These are phyloP conservation scores for Hemichromis elongatus DNA, from an alignment of 2,113 vertebrate genomes.

Conservation along the genomic window DNA sequence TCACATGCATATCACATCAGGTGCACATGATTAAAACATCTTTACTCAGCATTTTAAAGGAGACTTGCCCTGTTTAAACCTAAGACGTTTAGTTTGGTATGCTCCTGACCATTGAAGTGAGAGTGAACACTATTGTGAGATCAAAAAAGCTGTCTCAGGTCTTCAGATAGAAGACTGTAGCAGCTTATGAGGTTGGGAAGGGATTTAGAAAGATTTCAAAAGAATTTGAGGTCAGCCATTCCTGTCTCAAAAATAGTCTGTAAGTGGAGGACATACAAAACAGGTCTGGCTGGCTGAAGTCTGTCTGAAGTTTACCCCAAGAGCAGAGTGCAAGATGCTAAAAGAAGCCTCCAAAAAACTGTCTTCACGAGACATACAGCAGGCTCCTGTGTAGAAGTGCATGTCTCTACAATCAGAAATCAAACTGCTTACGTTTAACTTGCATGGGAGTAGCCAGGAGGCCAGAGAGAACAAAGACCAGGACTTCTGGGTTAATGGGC, in stretches of 20 bases:
- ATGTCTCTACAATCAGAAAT: not conserved
- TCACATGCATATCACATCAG: not conserved
- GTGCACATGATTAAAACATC: not conserved
- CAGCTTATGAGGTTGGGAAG: not conserved
- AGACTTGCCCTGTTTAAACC: not conserved
- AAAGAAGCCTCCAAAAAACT: not conserved
- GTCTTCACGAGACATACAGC: not conserved
- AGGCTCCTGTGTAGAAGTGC: not conserved
- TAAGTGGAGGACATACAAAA: not conserved
- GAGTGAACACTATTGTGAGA: not conserved
- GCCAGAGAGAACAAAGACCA: not conserved
- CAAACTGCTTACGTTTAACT: not conserved
- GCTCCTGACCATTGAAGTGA: not conserved
- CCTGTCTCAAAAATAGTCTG: not conserved
- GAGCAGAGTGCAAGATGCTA: not conserved
- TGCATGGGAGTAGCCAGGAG: not conserved
- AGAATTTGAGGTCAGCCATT: not conserved
- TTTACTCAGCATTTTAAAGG: not conserved
- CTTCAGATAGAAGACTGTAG: not conserved
- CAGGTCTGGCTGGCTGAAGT: not conserved
- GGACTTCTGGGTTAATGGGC: not conserved
- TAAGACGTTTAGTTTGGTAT: not conserved
- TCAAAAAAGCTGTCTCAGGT: not conserved
- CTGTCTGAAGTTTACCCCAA: not conserved
- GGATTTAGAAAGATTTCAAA: not conserved